Evolutionary conservation across 2,888 invertebrate genomes (phyloP).

Genomic region (Orthosia gothica): DNA sequence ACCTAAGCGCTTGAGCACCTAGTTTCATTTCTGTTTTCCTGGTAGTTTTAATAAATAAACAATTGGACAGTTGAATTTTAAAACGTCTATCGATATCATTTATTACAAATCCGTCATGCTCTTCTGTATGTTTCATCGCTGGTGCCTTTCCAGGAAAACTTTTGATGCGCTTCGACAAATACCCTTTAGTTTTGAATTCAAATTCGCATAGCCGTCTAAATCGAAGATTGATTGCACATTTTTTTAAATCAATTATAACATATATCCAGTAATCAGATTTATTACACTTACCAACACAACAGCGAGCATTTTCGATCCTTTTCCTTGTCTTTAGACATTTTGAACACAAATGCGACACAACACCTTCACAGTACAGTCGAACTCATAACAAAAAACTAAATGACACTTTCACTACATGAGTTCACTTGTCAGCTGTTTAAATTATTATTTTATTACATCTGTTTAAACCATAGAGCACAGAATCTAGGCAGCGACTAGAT

Average conservation of each 20-base stretch:
- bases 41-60: no score
- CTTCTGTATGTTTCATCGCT: no score
- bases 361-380: constrained; percentile 15
- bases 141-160: no score
- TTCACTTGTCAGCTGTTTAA: constrained; percentile 13
- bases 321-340: constrained; percentile 75
- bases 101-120: no score
- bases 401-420: constrained; percentile 35
- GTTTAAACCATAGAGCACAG: constrained; percentile 28
- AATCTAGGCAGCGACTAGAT: background rate
- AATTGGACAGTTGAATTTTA: no score
- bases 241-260: background rate
- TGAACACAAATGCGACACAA: constrained; percentile 25
- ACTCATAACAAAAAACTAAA: background rate
- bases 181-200: background rate
- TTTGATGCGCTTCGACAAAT: no score
- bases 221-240: background rate
- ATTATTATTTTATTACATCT: constrained; percentile 21
- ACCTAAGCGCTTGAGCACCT: no score
- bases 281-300: constrained; percentile 81
- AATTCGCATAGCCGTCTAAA: background rate
- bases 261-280: background rate
- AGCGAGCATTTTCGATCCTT: constrained; percentile 71
- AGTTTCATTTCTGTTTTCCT: no score
- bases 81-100: no score